Conservation (phyloP, 2,797 vertebrate genomes). For the Alauda arvensis region DNA sequence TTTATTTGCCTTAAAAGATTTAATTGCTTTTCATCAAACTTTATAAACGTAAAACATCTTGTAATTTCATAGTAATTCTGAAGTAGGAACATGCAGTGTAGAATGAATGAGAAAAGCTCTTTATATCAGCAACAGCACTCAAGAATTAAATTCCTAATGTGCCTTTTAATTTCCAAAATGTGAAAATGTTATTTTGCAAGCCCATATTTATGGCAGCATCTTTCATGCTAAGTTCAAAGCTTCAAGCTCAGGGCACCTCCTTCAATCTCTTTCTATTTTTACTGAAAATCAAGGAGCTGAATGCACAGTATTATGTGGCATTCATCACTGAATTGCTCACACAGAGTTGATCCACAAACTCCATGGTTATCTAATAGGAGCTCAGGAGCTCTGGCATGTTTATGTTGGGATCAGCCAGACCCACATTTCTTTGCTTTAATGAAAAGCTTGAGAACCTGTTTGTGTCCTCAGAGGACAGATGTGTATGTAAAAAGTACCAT, state of each 20-base stretch:
- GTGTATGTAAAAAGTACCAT: not conserved
- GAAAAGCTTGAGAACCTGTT: not conserved
- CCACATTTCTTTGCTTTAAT: not conserved
- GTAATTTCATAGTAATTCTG: not conserved
- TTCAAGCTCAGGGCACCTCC: not conserved
- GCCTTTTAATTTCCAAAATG: not conserved
- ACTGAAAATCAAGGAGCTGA: not conserved
- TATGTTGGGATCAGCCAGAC: not conserved
- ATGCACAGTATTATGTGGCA: not conserved
- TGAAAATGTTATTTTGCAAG: not conserved
- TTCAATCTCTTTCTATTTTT: constrained; percentile 1
- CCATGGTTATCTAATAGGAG: not conserved
- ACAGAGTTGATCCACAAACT: not conserved
- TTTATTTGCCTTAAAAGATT: constrained; percentile 1
- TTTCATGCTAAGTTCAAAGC: not conserved
- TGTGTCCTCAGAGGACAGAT: not conserved
- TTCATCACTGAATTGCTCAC: not conserved
- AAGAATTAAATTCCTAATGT: not conserved
- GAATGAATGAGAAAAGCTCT: not conserved
- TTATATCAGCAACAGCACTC: not conserved
- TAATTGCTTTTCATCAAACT: not conserved
- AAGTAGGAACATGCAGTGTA: not conserved
- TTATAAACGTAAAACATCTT: not conserved
- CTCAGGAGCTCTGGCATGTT: not conserved
- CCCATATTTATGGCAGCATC: not conserved